phyloP scores from a whole-genome alignment of 2,113 vertebrate genomes.

The Thryonomys swinderianus region DNA sequence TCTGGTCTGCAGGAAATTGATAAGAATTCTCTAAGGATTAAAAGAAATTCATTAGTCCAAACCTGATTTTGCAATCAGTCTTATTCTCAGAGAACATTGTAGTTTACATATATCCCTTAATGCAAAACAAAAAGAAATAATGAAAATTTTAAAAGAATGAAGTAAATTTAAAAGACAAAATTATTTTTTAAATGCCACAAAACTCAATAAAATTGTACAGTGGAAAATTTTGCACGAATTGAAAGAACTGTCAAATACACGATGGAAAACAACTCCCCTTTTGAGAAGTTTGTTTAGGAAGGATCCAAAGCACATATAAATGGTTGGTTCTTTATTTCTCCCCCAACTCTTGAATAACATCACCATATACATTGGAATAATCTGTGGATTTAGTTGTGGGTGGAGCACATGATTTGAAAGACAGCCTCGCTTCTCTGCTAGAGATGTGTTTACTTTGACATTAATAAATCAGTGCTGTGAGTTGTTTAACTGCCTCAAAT shows the following conservation, averaged over 20 bases:
- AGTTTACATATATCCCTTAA: slow-evolving; percentile 16
- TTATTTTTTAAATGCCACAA: slow-evolving; percentile 6
- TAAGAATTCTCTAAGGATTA: slow-evolving; percentile 35
- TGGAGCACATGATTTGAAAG: slow-evolving; percentile 1
- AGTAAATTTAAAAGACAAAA: slow-evolving; percentile 24
- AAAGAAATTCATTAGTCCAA: slow-evolving; percentile 44
- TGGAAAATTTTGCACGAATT: not conserved
- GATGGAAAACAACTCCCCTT: not conserved
- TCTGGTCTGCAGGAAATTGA: not conserved
- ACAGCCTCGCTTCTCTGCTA: not conserved
- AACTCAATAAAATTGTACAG: slow-evolving; percentile 33
- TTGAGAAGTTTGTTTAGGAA: slow-evolving; percentile 1
- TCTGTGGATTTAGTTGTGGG: not conserved
- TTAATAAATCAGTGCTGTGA: not conserved
- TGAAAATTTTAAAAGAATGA: too few species aligned
- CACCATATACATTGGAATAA: not conserved
- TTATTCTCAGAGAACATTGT: slow-evolving; percentile 23
- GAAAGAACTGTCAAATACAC: not conserved
- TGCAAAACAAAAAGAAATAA: not conserved
- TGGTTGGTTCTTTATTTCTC: slow-evolving; percentile 33
- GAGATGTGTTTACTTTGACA: not conserved
- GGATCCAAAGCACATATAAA: slow-evolving; percentile 1
- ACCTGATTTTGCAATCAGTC: slow-evolving; percentile 21
- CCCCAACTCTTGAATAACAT: slow-evolving; percentile 14
- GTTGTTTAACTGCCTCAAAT: slow-evolving; percentile 15